Conservation (phyloP, 2,797 vertebrate species). For the Scleropages formosus region DNA sequence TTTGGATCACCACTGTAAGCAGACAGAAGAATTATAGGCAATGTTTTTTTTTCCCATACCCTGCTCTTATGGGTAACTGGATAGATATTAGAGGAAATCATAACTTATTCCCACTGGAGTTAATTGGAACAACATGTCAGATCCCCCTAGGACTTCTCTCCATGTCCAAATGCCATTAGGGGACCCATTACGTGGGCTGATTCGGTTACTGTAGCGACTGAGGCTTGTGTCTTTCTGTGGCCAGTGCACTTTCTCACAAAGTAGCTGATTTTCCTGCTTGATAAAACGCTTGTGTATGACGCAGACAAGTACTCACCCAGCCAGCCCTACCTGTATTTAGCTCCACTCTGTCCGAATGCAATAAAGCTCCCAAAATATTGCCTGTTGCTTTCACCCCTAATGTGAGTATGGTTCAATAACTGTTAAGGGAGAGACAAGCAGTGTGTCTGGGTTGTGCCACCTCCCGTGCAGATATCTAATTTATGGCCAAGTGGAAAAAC, state of each 20-base stretch:
- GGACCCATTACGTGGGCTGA: background rate
- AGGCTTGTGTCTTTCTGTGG: constrained; percentile 5
- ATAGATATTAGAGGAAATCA: background rate
- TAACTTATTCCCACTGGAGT: background rate
- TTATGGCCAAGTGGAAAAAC: background rate
- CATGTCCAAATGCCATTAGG: constrained; percentile 9
- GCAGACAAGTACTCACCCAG: background rate
- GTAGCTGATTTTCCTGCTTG: constrained; percentile 10
- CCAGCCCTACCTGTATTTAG: background rate
- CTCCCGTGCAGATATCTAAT: background rate
- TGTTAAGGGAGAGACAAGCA: background rate
- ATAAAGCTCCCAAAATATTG: background rate
- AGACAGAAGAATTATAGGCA: background rate
- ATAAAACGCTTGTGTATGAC: background rate
- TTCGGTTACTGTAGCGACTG: constrained; percentile 19
- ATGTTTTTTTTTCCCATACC: background rate
- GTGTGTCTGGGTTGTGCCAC: background rate
- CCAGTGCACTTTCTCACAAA: background rate
- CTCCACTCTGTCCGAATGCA: background rate
- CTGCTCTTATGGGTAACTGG: background rate
- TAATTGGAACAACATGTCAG: background rate
- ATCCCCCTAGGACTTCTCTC: constrained; percentile 3
- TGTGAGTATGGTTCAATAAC: background rate
- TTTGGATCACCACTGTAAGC: background rate
- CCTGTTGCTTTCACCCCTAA: background rate